A percentile compares a stretch with the other conserved stretches of the same genome.
Evolutionary conservation across 2,113 vertebrate genomes (phyloP).

Genomic region (Benitochromis conjunctus): DNA sequence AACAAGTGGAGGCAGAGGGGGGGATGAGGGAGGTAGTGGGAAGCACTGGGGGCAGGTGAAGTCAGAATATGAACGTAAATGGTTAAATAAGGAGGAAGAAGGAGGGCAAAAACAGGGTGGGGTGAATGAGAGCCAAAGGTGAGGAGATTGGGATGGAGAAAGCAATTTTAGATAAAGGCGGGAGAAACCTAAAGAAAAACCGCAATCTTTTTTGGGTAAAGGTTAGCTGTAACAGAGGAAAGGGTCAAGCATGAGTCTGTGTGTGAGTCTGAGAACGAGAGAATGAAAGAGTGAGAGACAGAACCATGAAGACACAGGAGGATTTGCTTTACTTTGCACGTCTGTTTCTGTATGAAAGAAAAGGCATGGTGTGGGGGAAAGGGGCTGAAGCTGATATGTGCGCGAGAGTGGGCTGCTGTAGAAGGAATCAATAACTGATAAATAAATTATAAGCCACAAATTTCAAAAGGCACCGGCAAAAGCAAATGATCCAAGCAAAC

Average conservation of each 20-base stretch:
- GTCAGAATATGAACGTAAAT: constrained; percentile 23
- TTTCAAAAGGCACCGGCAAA: constrained; percentile 46
- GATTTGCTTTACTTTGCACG: neutral
- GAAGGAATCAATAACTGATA: constrained; percentile 57
- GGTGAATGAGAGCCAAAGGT: neutral
- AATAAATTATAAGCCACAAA: constrained; percentile 62
- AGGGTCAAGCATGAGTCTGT: constrained; percentile 1
- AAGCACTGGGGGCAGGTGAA: constrained; percentile 6
- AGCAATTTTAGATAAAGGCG: constrained; percentile 29
- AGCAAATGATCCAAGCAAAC: constrained; percentile 24
- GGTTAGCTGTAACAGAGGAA: constrained; percentile 27
- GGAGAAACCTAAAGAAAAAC: constrained; percentile 18
- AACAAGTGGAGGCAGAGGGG: neutral
- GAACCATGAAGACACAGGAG: constrained; percentile 5
- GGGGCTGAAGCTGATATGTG: neutral
- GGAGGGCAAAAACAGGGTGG: neutral
- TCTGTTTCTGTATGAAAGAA: neutral
- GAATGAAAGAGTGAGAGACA: neutral
- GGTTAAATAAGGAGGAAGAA: constrained; percentile 8
- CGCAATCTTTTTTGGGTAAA: constrained; percentile 34
- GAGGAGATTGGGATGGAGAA: neutral
- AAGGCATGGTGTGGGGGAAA: neutral
- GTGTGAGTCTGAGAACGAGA: neutral
- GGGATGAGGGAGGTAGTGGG: constrained; percentile 10
- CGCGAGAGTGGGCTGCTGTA: neutral